phyloP scores from a whole-genome alignment of 2,888 invertebrate species.

The Lucinisca nassula region DNA sequence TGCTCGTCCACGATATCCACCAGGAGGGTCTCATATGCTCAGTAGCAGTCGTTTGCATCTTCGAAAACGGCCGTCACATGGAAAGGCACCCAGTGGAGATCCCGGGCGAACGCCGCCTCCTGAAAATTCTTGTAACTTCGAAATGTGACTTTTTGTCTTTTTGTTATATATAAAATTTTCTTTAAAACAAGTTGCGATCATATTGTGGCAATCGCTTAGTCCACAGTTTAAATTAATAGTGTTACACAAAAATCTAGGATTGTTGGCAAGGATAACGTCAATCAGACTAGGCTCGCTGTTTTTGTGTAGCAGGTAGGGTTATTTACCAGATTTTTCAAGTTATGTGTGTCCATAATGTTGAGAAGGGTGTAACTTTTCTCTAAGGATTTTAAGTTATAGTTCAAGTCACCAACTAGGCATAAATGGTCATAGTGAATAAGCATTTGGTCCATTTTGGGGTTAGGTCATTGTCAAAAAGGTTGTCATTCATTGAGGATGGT shows the following conservation, averaged over 20 bases:
- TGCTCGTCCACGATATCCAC: constrained; percentile 25
- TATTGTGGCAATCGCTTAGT: not conserved
- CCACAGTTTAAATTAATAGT: not conserved
- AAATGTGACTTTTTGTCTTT: not conserved
- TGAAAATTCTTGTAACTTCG: not conserved
- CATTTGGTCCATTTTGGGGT: not conserved
- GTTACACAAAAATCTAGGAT: not conserved
- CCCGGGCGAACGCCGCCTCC: not conserved
- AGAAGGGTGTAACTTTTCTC: not conserved
- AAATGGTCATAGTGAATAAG: not conserved
- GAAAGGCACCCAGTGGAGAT: not conserved
- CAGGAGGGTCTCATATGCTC: not conserved
- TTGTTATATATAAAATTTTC: not conserved
- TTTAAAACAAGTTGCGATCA: not conserved
- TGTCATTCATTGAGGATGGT: not conserved
- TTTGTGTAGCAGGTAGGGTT: not conserved
- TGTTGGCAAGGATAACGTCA: not conserved
- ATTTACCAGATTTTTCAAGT: not conserved
- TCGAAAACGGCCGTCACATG: not conserved
- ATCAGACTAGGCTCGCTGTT: not conserved
- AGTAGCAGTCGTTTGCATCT: not conserved
- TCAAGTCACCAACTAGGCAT: not conserved
- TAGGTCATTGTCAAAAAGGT: not conserved
- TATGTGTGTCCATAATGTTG: not conserved
- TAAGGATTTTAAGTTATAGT: not conserved